These are phyloP conservation scores for Eurystomus gularis DNA, from an alignment of 2,113 vertebrate genomes.

Conservation along the genomic window DNA sequence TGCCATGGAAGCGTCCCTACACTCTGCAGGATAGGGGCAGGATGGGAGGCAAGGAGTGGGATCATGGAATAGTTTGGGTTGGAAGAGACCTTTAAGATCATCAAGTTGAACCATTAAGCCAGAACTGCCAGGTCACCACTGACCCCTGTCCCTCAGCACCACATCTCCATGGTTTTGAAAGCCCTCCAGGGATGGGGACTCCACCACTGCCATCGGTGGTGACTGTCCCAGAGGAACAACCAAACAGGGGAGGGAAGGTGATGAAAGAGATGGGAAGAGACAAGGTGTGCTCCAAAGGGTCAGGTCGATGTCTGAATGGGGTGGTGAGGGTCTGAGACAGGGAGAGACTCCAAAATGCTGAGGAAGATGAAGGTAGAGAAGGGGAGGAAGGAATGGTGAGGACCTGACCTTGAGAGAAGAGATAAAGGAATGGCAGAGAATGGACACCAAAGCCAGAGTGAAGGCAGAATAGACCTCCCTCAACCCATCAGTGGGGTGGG, in stretches of 20 bases:
- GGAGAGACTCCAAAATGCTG: not conserved
- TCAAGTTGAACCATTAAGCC: too few species aligned
- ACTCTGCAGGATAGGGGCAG: not conserved
- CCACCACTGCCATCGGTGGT: too few species aligned
- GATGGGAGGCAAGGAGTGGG: not conserved
- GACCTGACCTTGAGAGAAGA: not conserved
- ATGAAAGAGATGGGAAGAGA: not conserved
- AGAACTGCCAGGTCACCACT: too few species aligned
- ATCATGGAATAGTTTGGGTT: not conserved
- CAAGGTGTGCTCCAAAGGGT: not conserved
- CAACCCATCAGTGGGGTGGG: not conserved
- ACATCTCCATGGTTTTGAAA: too few species aligned
- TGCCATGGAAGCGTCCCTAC: not conserved
- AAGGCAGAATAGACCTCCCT: not conserved
- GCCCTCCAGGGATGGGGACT: too few species aligned
- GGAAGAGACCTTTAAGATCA: too few species aligned
- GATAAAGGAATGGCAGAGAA: not conserved
- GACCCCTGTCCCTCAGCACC: too few species aligned
- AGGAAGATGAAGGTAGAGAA: not conserved
- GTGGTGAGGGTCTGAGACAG: not conserved
- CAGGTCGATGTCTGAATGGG: fast-evolving
- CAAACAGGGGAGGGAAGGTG: not conserved
- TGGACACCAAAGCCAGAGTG: not conserved
- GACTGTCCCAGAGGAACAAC: not conserved
- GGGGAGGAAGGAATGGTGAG: not conserved